Percentiles rank a stretch among this genome's conserved stretches.
Evolutionary conservation across 2,797 vertebrate genomes (phyloP).

Genomic region (Heteromormyrus szaboi): DNA sequence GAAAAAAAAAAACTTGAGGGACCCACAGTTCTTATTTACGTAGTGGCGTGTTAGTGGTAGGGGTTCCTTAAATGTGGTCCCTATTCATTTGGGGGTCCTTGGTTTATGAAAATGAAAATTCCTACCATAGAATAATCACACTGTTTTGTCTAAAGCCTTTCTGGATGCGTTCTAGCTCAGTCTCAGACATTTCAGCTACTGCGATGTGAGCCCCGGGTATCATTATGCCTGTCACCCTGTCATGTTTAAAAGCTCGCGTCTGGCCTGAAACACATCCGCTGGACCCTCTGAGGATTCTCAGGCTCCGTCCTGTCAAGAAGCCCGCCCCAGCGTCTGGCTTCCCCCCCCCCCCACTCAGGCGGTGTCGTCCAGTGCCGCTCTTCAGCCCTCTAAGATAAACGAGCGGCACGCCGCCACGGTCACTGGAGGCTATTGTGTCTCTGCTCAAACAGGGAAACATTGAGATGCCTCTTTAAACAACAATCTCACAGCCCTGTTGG

Average conservation of each 20-base stretch:
- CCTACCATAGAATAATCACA: neutral
- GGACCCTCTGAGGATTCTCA: neutral
- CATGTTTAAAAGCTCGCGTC: neutral
- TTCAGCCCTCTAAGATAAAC: neutral
- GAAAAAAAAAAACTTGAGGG: neutral
- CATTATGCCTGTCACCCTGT: neutral
- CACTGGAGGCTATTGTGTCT: neutral
- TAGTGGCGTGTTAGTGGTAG: neutral
- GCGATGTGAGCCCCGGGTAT: neutral
- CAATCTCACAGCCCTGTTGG: constrained; percentile 3
- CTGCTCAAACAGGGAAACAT: neutral
- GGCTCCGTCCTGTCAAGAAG: neutral
- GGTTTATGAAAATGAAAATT: neutral
- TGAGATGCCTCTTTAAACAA: constrained; percentile 14
- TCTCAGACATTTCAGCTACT: neutral
- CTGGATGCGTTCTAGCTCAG: neutral
- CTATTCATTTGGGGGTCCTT: neutral
- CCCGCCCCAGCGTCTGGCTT: neutral
- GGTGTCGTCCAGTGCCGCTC: neutral
- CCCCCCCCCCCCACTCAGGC: neutral
- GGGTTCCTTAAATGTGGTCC: neutral
- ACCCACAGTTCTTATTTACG: neutral
- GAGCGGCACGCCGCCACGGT: neutral
- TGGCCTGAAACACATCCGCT: neutral
- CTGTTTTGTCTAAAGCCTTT: neutral